phyloP scores from a whole-genome alignment of 2,797 vertebrate species.

The Mico argentatus region DNA sequence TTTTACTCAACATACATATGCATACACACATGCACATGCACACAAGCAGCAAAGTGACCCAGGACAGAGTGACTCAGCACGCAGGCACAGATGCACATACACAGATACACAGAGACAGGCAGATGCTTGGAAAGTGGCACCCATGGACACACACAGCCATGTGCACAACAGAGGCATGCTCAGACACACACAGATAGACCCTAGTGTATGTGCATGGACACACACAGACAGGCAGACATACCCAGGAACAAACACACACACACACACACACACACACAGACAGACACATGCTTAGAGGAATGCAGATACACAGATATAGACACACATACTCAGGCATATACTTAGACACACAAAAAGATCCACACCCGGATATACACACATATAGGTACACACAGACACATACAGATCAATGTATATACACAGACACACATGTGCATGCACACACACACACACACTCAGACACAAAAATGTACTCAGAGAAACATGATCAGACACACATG shows the following conservation, averaged over 20 bases:
- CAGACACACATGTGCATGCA: rapidly evolving
- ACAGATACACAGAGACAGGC: neutral
- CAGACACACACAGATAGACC: neutral
- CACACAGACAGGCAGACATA: neutral
- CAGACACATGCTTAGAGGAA: neutral
- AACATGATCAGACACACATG: neutral
- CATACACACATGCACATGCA: neutral
- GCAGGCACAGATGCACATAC: neutral
- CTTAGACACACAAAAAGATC: neutral
- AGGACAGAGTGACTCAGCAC: neutral
- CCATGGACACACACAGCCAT: neutral
- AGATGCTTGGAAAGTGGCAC: neutral
- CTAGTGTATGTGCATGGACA: neutral
- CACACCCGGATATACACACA: neutral
- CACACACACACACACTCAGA: neutral
- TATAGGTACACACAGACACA: neutral
- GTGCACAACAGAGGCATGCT: neutral
- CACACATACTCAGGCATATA: neutral
- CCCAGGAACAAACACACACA: neutral
- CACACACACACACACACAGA: neutral
- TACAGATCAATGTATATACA: neutral
- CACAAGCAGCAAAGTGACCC: neutral
- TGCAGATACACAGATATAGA: neutral
- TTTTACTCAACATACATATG: neutral
- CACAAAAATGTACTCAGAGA: neutral